Evolutionary conservation across 2,797 vertebrate genomes (phyloP).

Genomic region (Taenioides sp.): DNA sequence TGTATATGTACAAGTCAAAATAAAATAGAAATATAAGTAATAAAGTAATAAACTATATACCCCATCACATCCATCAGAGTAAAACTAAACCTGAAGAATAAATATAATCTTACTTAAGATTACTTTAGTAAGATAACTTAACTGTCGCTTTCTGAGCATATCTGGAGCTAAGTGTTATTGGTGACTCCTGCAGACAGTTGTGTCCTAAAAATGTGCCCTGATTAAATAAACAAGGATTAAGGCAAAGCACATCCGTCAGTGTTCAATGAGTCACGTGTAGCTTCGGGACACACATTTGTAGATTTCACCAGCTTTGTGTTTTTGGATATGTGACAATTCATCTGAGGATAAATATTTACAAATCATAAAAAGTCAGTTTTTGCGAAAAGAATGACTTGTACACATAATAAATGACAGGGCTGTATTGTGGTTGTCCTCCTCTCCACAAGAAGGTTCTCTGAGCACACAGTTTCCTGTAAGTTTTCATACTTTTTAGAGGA

Average conservation of each 20-base stretch:
- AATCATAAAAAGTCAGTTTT: neutral
- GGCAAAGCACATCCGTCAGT: constrained; percentile 20
- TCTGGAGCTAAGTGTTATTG: constrained; percentile 20
- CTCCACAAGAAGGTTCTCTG: no score
- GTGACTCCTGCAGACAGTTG: constrained; percentile 25
- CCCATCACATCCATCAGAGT: neutral
- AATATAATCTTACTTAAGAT: neutral
- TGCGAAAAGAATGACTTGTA: neutral
- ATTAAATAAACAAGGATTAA: constrained; percentile 33
- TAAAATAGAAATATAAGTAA: no score
- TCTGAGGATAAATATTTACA: neutral
- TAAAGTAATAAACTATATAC: no score
- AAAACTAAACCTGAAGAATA: neutral
- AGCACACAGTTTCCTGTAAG: no score
- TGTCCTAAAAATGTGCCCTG: constrained; percentile 14
- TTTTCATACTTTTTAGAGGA: no score
- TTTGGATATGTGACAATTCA: constrained; percentile 7
- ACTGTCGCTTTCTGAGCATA: neutral
- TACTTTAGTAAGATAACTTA: no score
- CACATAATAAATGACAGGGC: neutral
- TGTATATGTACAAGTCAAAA: no score
- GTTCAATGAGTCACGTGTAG: neutral
- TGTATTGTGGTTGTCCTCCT: neutral
- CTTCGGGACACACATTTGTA: constrained; percentile 13
- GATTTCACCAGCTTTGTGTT: constrained; percentile 7